These are phyloP conservation scores for Brachionus asplanchnoidis DNA, from an alignment of 1,140 invertebrate genomes.

Conservation along the genomic window DNA sequence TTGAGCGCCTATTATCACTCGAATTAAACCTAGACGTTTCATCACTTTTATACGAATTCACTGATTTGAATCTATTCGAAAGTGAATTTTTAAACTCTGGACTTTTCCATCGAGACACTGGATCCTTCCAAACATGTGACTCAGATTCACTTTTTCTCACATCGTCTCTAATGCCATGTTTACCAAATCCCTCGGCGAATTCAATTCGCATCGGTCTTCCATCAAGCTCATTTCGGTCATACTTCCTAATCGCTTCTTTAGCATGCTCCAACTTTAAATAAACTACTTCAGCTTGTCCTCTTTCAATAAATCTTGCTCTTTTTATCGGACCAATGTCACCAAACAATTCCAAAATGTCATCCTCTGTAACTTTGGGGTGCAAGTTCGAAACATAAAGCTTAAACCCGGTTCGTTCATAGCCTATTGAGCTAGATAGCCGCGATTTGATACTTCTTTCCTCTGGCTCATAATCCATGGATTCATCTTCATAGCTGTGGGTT, in stretches of 20 bases:
- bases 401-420: conserved; percentile 45
- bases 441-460: not conserved
- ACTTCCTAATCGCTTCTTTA: conserved; percentile 77
- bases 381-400: conserved; percentile 71
- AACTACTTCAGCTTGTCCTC: conserved; percentile 80
- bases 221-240: conserved; percentile 82
- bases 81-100: not conserved
- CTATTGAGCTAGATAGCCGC: not conserved
- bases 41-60: not conserved
- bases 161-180: not conserved
- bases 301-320: conserved; percentile 73
- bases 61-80: not conserved
- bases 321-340: conserved; percentile 80
- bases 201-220: conserved; percentile 55
- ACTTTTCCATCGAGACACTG: not conserved
- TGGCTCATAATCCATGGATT: not conserved
- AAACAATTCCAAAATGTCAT: conserved; percentile 85
- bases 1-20: conserved; percentile 40
- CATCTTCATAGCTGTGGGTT: not conserved
- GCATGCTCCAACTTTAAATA: conserved; percentile 78
- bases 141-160: not conserved
- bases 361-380: conserved; percentile 73
- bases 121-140: conserved; percentile 18
- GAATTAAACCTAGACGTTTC: not conserved
- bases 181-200: not conserved